Base-by-base conservation (phyloP, 2,113 vertebrate species). In the Cnemophilus loriae region DNA sequence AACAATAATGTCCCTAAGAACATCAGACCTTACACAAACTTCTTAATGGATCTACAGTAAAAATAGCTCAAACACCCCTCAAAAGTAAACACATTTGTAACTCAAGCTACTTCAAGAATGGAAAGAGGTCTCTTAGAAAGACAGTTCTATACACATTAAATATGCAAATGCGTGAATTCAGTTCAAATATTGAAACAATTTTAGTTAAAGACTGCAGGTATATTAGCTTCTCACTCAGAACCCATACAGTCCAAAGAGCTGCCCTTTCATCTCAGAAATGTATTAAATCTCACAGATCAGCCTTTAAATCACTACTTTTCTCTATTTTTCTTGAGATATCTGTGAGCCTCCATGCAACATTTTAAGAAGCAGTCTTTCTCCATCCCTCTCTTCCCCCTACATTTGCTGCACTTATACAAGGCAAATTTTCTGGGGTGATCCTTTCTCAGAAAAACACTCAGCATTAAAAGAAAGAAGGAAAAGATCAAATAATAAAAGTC, bases 391-490 rank as follows among this genome's bases (percentile, higher is more conserved):
- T 74, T 67, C 7, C 16, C 42, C 13, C 15, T 79, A 22, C 33
- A 56, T 82, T 80, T 79, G 10, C 64, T 82, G 41, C 52, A 71
- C 37, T 90, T 78, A 52, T 3, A 84, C 21, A 55, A 46, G 18
- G 6, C 23, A 65, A 74, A 87, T 94, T 94, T 93, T 59, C 53
- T 80, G 32, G 60, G 39, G 68, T 69, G 76, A 70, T 53, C 14
- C 23, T 59, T 57, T 80, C 71, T 63, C 71, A 90, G 69, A 90
- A 96, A 95, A 96, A 95, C 82, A 67, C 55, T 92, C 69, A 71
- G 28, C 9, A 68, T 46, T 64, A 73, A 61, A 7, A 37, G 69
- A 75, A 83, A 47, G 37, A 35, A 60, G 37, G 61, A 76, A 89
- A 80, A 33, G 24, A 67, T 69, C n/a, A 71, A 65, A 92, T 92